Percentiles rank a stretch among this genome's conserved stretches.
phyloP scores from a whole-genome alignment of 1,140 invertebrate genomes.

The Drosophila novamexicana region DNA sequence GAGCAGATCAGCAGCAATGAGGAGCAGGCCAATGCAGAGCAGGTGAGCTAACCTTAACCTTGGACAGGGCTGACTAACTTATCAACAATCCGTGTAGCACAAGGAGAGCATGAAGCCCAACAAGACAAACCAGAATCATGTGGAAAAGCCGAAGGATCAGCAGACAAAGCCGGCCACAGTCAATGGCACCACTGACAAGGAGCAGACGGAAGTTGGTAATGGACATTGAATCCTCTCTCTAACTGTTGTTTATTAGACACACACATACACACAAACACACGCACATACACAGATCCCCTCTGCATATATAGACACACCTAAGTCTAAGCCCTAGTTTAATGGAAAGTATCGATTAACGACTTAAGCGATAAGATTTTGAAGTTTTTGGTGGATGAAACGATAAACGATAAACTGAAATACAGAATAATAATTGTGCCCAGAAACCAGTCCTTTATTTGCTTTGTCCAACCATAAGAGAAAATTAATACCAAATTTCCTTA shows the following conservation, averaged over 20 bases:
- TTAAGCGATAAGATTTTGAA: slow-evolving; percentile 51
- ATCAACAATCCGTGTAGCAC: neutral
- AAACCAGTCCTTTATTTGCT: slow-evolving; percentile 14
- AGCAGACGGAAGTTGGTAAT: slow-evolving; percentile 78
- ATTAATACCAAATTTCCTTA: slow-evolving; percentile 40
- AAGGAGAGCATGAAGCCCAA: neutral
- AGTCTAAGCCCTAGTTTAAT: slow-evolving; percentile 66
- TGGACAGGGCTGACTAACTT: neutral
- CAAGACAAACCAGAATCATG: slow-evolving; percentile 19
- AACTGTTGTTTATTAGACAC: slow-evolving; percentile 37
- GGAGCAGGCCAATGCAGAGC: slow-evolving; percentile 14
- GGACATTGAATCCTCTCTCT: slow-evolving; percentile 63
- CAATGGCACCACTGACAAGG: slow-evolving; percentile 34
- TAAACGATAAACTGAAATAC: slow-evolving; percentile 26
- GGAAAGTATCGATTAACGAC: slow-evolving; percentile 74
- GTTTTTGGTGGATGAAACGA: slow-evolving; percentile 18
- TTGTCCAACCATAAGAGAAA: neutral
- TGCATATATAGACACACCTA: slow-evolving; percentile 55
- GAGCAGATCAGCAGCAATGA: slow-evolving; percentile 49
- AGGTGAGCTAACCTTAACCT: slow-evolving; percentile 19
- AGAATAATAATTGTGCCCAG: slow-evolving; percentile 22
- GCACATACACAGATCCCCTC: neutral
- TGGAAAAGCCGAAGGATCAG: slow-evolving; percentile 34
- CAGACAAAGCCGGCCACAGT: slow-evolving; percentile 22
- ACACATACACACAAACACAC: slow-evolving; percentile 15